Conservation (phyloP, 2,888 invertebrate genomes). For the Drosophila prolongata region DNA sequence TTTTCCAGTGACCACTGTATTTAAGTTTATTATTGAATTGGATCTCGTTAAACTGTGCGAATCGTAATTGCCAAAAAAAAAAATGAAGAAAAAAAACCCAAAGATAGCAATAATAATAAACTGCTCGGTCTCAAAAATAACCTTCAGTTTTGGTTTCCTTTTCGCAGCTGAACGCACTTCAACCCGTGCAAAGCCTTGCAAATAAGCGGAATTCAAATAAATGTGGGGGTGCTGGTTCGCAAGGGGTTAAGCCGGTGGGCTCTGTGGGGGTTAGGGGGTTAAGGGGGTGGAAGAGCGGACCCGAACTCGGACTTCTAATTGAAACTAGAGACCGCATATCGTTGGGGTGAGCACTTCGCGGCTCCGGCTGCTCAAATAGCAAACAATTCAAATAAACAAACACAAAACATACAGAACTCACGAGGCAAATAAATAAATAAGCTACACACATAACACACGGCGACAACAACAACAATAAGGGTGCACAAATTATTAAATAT, state of each 20-base stretch:
- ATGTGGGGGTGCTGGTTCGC: slow-evolving; percentile 7
- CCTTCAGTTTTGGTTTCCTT: slow-evolving; percentile 41
- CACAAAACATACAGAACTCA: slow-evolving; percentile 22
- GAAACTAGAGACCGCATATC: slow-evolving; percentile 22
- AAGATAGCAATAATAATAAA: slow-evolving; percentile 25
- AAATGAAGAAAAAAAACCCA: slow-evolving; percentile 2
- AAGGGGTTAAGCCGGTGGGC: slow-evolving; percentile 10
- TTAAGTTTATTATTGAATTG: slow-evolving; percentile 27
- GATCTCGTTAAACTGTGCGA: slow-evolving; percentile 12
- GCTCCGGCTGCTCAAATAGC: slow-evolving; percentile 63
- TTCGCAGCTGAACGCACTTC: slow-evolving; percentile 51
- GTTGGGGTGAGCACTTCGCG: slow-evolving; percentile 29
- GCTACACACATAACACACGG: slow-evolving; percentile 20
- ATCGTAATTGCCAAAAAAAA: slow-evolving; percentile 25
- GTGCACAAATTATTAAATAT: slow-evolving; percentile 63
- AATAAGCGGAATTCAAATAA: slow-evolving; percentile 33
- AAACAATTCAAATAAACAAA: slow-evolving; percentile 51
- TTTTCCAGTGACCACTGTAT: slow-evolving; percentile 18
- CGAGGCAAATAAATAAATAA: slow-evolving; percentile 33
- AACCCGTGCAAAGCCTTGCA: slow-evolving; percentile 36
- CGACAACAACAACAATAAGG: slow-evolving; percentile 7
- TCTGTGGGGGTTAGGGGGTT: background rate
- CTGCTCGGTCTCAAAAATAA: slow-evolving; percentile 8
- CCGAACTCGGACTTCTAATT: slow-evolving; percentile 36
- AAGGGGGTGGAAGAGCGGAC: background rate